Evolutionary conservation across 2,113 vertebrate genomes (phyloP).

Genomic region (Tachycineta bicolor): DNA sequence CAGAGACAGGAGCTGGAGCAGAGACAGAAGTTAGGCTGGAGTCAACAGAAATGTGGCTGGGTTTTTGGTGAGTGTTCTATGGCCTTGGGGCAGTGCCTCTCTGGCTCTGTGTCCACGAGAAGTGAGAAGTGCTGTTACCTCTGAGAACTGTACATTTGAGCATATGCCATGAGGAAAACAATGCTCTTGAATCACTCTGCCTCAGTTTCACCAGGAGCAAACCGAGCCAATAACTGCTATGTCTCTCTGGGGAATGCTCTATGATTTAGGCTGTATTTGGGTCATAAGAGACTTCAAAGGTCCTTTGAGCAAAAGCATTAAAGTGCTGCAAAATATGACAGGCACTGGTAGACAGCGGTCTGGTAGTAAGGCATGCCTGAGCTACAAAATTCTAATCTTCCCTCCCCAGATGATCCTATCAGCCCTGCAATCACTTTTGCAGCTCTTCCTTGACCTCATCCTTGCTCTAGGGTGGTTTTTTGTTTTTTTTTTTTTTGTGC

Average conservation of each 20-base stretch:
- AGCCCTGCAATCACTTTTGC: neutral
- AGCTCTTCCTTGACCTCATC: neutral
- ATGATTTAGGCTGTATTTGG: constrained; percentile 17
- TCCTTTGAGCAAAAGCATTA: constrained; percentile 27
- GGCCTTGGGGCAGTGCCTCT: neutral
- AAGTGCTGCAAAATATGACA: constrained; percentile 3
- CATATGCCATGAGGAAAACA: neutral
- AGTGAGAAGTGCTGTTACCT: neutral
- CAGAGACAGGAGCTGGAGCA: neutral
- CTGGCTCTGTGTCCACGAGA: neutral
- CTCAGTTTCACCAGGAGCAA: constrained; percentile 33
- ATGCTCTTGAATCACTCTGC: neutral
- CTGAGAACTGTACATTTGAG: neutral
- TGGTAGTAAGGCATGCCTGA: neutral
- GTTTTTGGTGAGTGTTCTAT: neutral
- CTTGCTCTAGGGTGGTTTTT: neutral
- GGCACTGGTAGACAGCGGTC: neutral
- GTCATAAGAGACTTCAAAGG: constrained; percentile 39
- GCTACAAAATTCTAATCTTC: neutral
- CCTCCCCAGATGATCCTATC: neutral
- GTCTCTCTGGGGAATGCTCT: neutral
- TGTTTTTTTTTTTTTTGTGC: neutral
- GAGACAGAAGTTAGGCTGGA: neutral
- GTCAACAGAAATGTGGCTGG: neutral
- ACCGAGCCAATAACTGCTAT: accelerated